Evolutionary conservation across 2,113 vertebrate genomes (phyloP).

Genomic region (Poeciliopsis retropinna): DNA sequence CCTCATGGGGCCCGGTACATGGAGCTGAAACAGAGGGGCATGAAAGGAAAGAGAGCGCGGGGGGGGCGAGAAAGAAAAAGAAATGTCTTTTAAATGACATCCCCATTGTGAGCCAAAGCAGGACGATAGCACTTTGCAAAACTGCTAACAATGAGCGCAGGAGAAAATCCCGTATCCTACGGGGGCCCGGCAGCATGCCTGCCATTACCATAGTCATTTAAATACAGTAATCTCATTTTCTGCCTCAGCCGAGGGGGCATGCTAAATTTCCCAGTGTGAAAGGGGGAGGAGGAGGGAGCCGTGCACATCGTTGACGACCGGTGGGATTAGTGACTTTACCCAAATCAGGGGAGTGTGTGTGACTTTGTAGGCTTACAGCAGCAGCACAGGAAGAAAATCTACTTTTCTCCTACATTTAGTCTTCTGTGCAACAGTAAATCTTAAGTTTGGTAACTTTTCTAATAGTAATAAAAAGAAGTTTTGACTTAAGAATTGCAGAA

Average conservation of each 20-base stretch:
- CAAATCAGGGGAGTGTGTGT: conserved; percentile 34
- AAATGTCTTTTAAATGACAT: conserved; percentile 81
- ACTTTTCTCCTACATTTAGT: neutral
- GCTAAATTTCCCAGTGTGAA: conserved; percentile 79
- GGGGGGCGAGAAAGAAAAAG: conserved; percentile 58
- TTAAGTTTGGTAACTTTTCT: neutral
- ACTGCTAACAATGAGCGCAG: conserved; percentile 79
- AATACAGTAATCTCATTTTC: conserved; percentile 99
- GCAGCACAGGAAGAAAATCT: conserved; percentile 18
- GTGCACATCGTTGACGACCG: conserved; percentile 41
- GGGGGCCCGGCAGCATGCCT: conserved; percentile 81
- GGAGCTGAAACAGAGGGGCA: conserved; percentile 57
- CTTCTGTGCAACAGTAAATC: neutral
- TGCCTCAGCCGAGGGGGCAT: conserved; percentile 87
- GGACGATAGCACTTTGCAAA: conserved; percentile 79
- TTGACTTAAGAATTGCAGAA: no score
- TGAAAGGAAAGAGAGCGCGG: conserved; percentile 49
- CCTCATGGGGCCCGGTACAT: conserved; percentile 72
- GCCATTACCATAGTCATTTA: conserved; percentile 99
- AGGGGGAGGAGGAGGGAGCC: conserved; percentile 44
- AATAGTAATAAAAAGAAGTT: no score
- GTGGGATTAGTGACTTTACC: conserved; percentile 72
- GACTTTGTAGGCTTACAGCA: conserved; percentile 16
- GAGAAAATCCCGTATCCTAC: conserved; percentile 74
- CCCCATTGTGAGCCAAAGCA: conserved; percentile 76